Evolutionary conservation across 2,797 vertebrate species (phyloP).

Genomic region (Champsocephalus esox): DNA sequence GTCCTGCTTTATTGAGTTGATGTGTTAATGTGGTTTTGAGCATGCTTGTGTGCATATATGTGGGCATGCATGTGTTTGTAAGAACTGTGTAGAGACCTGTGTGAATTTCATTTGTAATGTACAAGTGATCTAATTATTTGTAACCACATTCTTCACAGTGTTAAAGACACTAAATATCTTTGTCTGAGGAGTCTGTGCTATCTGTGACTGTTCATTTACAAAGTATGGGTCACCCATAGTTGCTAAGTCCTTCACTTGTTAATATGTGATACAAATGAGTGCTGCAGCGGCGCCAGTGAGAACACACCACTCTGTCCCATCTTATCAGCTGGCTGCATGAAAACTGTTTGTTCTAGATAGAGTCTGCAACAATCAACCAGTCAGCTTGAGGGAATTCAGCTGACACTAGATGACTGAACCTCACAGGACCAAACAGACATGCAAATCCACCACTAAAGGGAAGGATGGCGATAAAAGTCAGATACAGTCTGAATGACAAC

Average conservation of each 20-base stretch:
- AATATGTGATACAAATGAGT: conserved; percentile 73
- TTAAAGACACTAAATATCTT: conserved; percentile 51
- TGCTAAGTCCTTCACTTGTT: conserved; percentile 76
- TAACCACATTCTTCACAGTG: conserved; percentile 51
- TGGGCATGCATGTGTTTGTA: background rate
- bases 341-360: conserved; percentile 82
- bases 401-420: conserved; percentile 52
- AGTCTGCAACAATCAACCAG: conserved; percentile 65
- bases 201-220: conserved; percentile 69
- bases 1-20: conserved; percentile 42
- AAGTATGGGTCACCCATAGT: conserved; percentile 55
- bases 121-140: conserved; percentile 37
- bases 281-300: conserved; percentile 61
- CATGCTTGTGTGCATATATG: background rate
- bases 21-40: conserved; percentile 28
- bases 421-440: conserved; percentile 57
- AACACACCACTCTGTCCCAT: conserved; percentile 65
- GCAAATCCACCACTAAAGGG: conserved; percentile 53
- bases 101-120: conserved; percentile 11
- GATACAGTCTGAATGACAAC: conserved; percentile 66
- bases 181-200: conserved; percentile 34
- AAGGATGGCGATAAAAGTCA: conserved; percentile 74
- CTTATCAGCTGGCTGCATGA: conserved; percentile 74
- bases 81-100: conserved; percentile 11
- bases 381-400: conserved; percentile 62